phyloP scores from a whole-genome alignment of 2,888 invertebrate genomes.

The Polyommatus iphigenia region DNA sequence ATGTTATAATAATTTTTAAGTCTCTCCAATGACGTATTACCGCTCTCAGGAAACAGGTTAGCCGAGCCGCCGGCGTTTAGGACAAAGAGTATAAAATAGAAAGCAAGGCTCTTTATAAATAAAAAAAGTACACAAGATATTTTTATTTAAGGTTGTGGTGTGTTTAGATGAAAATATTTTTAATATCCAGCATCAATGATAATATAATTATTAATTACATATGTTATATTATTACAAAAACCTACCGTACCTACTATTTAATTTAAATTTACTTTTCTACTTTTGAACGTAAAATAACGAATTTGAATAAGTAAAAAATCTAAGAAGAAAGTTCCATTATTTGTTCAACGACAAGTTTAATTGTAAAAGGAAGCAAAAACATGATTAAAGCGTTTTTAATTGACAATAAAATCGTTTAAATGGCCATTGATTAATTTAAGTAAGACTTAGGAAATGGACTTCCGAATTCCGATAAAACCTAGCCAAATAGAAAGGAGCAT shows the following conservation, averaged over 20 bases:
- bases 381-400: background rate
- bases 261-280: too few relatives aligned
- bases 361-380: background rate
- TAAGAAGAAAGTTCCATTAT: background rate
- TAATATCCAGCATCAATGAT: too few relatives aligned
- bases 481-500: background rate
- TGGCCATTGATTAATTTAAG: background rate
- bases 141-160: background rate
- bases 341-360: background rate
- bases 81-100: constrained; percentile 33
- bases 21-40: constrained; percentile 74
- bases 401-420: background rate
- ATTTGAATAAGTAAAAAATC: background rate
- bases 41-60: constrained; percentile 65
- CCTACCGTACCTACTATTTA: too few relatives aligned
- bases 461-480: background rate
- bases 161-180: background rate
- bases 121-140: too few relatives aligned
- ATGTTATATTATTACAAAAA: too few relatives aligned
- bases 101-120: background rate
- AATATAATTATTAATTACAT: too few relatives aligned
- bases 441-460: constrained; percentile 1
- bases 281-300: too few relatives aligned
- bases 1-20: constrained; percentile 74
- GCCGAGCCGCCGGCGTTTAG: constrained; percentile 66